These are phyloP conservation scores for Vireo altiloquus DNA, from an alignment of 2,113 vertebrate species.

Conservation along the genomic window DNA sequence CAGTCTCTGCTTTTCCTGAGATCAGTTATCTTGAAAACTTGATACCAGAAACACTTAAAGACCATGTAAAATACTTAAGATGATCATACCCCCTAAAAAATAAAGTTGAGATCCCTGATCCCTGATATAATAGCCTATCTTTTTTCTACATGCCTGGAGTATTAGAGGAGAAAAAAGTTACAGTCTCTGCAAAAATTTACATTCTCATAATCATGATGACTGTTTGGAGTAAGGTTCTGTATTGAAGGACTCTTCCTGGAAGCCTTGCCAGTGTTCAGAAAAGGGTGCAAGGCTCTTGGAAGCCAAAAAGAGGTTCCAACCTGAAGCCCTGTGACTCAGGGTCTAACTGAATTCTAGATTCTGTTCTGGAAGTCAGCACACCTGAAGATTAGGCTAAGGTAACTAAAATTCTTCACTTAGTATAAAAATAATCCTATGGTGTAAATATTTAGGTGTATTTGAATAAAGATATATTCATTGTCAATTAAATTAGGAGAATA, in stretches of 20 bases:
- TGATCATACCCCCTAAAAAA: accelerated
- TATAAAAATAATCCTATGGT: not conserved
- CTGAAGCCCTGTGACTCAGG: not conserved
- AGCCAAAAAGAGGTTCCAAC: not conserved
- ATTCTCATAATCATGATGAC: not conserved
- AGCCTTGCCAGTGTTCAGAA: not conserved
- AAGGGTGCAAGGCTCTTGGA: not conserved
- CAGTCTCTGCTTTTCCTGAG: not conserved
- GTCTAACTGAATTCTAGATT: not conserved
- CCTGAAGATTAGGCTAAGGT: not conserved
- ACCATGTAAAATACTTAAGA: not conserved
- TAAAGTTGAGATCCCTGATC: not conserved
- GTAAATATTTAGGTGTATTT: not conserved
- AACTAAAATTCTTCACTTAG: not conserved
- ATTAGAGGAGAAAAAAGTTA: not conserved
- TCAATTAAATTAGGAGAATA: not conserved
- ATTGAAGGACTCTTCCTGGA: not conserved
- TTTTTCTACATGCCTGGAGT: not conserved
- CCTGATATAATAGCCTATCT: accelerated
- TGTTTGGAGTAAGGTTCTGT: not conserved
- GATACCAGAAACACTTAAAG: not conserved
- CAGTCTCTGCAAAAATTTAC: not conserved
- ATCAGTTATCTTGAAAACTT: not conserved
- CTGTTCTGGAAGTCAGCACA: not conserved
- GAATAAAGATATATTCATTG: not conserved